Evolutionary conservation across 2,797 vertebrate species (phyloP).

Genomic region (Hozukius guyotensis): DNA sequence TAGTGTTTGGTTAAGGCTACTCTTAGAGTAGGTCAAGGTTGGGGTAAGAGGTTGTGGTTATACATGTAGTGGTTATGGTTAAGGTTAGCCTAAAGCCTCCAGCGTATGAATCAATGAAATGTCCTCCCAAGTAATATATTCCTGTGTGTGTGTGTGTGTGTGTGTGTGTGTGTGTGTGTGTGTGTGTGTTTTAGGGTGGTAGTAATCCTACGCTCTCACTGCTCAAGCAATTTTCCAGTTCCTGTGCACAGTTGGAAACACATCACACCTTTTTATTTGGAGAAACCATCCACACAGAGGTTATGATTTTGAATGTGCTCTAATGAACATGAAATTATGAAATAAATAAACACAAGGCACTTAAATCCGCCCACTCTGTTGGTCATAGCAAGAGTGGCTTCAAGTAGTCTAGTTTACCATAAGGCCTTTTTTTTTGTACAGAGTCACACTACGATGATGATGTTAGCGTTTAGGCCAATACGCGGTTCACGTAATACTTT

Average conservation of each 20-base stretch:
- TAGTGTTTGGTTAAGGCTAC: not conserved
- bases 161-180: not conserved
- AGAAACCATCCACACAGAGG: slow-evolving; percentile 33
- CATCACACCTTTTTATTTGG: slow-evolving; percentile 45
- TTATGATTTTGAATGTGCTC: slow-evolving; percentile 27
- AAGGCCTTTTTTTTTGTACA: not conserved
- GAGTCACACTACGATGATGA: not conserved
- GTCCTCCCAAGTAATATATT: slow-evolving; percentile 4
- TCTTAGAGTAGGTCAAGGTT: not conserved
- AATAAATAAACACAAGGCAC: slow-evolving; percentile 8
- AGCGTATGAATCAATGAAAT: slow-evolving; percentile 16
- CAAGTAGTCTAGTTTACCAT: not conserved
- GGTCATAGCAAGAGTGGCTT: slow-evolving; percentile 17
- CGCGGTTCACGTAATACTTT: slow-evolving; percentile 2
- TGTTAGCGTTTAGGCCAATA: not conserved
- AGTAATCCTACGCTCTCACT: slow-evolving; percentile 34
- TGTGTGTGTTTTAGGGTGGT: slow-evolving; percentile 14
- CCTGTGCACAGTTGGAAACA: slow-evolving; percentile 47
- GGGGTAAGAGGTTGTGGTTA: not conserved
- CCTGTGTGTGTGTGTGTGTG: not conserved
- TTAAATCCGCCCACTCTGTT: slow-evolving; percentile 7
- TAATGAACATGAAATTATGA: slow-evolving; percentile 37
- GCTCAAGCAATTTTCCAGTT: slow-evolving; percentile 48
- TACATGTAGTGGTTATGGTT: not conserved
- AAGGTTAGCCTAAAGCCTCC: not conserved